These are phyloP conservation scores for Chelonia mydas DNA, from an alignment of 2,797 vertebrate species.

Conservation along the genomic window DNA sequence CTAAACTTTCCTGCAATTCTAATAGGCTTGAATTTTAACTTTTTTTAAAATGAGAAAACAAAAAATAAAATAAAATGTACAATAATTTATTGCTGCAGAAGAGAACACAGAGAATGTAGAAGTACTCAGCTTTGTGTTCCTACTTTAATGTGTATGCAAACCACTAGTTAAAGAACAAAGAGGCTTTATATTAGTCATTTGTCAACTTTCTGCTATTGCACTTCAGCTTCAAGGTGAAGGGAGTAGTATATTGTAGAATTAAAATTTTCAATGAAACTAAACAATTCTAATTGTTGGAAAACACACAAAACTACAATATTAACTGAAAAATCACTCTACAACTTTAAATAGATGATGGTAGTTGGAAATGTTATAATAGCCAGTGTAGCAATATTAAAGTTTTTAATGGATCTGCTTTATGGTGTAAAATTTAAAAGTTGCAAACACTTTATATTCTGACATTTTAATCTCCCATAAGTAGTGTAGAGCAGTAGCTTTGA, in stretches of 20 bases:
- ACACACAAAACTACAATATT: background rate
- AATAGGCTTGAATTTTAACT: background rate
- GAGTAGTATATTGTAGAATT: background rate
- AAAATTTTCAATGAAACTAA: background rate
- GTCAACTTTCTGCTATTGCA: background rate
- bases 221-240: background rate
- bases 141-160: background rate
- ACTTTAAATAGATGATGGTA: background rate
- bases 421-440: background rate
- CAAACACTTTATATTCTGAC: background rate
- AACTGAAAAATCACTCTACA: background rate
- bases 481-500: background rate
- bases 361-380: background rate
- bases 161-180: background rate
- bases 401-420: background rate
- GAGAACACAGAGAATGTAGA: background rate
- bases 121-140: background rate
- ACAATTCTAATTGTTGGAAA: background rate
- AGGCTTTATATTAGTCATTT: background rate
- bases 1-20: background rate
- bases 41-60: background rate
- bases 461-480: background rate
- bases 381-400: background rate
- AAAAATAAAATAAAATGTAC: conserved; percentile 13
- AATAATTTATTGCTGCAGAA: background rate